These are phyloP conservation scores for Latrodectus hesperus DNA, from an alignment of 2,888 invertebrate genomes.

Conservation along the genomic window DNA sequence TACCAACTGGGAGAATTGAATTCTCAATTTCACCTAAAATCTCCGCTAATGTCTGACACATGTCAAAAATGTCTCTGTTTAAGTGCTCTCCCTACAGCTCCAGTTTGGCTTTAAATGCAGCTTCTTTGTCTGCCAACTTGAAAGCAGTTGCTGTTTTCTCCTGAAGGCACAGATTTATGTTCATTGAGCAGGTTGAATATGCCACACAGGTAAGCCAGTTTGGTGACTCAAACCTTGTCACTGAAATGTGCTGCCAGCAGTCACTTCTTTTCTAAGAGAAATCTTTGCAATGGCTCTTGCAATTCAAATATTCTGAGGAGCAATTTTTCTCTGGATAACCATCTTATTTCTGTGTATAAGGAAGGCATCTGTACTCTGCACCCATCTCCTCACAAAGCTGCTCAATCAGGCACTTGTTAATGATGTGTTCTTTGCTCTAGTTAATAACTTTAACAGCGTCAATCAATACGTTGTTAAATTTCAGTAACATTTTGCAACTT, in stretches of 20 bases:
- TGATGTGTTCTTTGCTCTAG: neutral
- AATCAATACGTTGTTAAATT: neutral
- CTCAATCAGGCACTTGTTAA: neutral
- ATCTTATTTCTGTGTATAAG: neutral
- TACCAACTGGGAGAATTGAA: conserved; percentile 40
- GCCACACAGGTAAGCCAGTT: conserved; percentile 43
- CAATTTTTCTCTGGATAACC: neutral
- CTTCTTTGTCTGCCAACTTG: conserved; percentile 21
- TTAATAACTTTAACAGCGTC: neutral
- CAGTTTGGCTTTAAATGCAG: conserved; percentile 34
- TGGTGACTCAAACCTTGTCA: conserved; percentile 34
- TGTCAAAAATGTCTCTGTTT: conserved; percentile 15
- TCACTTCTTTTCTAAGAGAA: neutral
- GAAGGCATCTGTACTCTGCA: neutral
- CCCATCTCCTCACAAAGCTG: neutral
- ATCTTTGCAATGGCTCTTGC: neutral
- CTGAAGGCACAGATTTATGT: conserved; percentile 23
- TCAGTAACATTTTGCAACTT: neutral
- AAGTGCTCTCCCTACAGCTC: neutral
- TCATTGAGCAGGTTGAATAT: conserved; percentile 38
- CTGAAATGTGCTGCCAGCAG: conserved; percentile 2
- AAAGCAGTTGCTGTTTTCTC: conserved; percentile 15
- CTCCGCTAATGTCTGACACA: neutral
- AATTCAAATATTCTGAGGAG: neutral
- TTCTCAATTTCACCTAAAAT: neutral